Base-by-base conservation (phyloP, 2,113 vertebrate species). In the Oreocharis arfaki region DNA sequence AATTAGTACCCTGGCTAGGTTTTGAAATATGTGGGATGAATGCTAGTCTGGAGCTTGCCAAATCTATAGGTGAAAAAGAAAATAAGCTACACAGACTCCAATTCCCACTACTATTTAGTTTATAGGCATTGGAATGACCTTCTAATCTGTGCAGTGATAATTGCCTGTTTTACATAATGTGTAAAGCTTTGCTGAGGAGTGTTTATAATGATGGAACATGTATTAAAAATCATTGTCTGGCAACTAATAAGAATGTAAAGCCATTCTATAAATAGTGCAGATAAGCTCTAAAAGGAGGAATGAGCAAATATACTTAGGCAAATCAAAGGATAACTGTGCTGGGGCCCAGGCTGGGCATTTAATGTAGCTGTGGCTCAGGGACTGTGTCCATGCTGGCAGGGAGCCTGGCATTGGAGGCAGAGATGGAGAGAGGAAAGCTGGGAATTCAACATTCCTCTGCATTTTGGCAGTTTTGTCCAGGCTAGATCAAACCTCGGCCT, bases 191-290 rank as follows among this genome's bases (percentile, higher is more conserved):
- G 59, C 64, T 55, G 86, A 89, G 89, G 86, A 63, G 24, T 84
- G 50, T 94, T 95, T 24, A 16, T 47, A 75, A 65, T 52, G 84
- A 56, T 94, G 80, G 91, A 81, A 90, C 79, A 80, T 59, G 91
- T 83, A 96, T 97, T 95, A 95, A 93, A 76, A 93, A 70, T 81
- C 50, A 71, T 90, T 87, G 89, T 95, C 92, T 93, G 93, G 69
- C 52, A 87, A 49, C 93, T 95, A 89, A 63, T 89, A 84, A 71
- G 94, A 92, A 96, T 84, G 93, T 95, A 95, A 96, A 97, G 83
- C 94, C 16, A 11, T 86, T 81, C 93, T 95, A 92, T 95, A 95
- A 96, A 93, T 95, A 97, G 93, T 27, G 32, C 68, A 64, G 47
- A 81, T 70, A 41, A 49, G 52, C 91, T 92, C 64, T 78, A 50